Percentiles rank a stretch among this genome's conserved stretches.
Evolutionary conservation across 2,888 invertebrate species (phyloP).

Genomic region (Oxycera nigricornis): DNA sequence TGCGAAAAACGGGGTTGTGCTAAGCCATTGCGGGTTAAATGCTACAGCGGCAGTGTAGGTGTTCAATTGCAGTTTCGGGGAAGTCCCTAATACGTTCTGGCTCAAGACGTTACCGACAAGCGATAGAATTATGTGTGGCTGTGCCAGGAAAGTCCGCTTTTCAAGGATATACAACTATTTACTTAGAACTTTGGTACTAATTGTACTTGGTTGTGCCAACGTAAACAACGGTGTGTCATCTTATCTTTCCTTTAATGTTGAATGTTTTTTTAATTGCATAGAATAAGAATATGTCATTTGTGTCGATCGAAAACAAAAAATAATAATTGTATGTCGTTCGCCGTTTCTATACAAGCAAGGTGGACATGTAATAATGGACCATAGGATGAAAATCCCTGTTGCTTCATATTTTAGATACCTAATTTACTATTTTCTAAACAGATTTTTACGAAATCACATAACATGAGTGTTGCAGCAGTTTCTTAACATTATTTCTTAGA

Average conservation of each 20-base stretch:
- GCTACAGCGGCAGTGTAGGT: neutral
- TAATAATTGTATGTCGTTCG: too few relatives aligned
- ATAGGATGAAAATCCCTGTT: too few relatives aligned
- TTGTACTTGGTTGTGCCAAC: constrained; percentile 53
- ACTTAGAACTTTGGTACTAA: constrained; percentile 52
- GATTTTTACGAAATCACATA: too few relatives aligned
- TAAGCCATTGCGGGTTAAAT: neutral
- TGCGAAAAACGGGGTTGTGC: neutral
- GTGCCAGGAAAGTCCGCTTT: constrained; percentile 50
- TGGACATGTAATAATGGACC: too few relatives aligned
- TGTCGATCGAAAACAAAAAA: too few relatives aligned
- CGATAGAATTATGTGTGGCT: constrained; percentile 50
- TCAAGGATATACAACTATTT: constrained; percentile 52
- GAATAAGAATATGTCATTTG: too few relatives aligned
- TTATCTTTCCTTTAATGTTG: neutral
- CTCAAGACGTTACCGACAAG: constrained; percentile 13
- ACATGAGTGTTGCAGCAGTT: too few relatives aligned
- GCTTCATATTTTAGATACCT: too few relatives aligned
- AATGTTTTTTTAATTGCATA: too few relatives aligned
- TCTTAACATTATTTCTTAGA: too few relatives aligned
- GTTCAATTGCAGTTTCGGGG: neutral
- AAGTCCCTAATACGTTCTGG: neutral
- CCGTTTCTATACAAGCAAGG: too few relatives aligned
- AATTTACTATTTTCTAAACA: too few relatives aligned
- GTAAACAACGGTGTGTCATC: constrained; percentile 52